Evolutionary conservation across 2,113 vertebrate genomes (phyloP).

Genomic region (Myiagra hebetior): DNA sequence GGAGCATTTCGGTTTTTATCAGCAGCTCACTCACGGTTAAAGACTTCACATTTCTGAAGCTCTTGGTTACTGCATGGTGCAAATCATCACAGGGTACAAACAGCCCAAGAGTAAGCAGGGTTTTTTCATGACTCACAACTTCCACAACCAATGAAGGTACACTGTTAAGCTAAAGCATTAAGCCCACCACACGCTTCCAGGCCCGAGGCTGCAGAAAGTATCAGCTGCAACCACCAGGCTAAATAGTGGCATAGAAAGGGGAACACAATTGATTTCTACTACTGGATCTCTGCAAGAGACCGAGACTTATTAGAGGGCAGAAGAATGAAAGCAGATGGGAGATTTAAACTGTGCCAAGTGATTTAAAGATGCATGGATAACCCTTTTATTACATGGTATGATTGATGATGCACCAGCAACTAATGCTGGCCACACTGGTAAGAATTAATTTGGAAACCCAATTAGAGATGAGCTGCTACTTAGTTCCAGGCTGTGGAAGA

Average conservation of each 20-base stretch:
- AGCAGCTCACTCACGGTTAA: background rate
- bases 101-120: background rate
- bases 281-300: conserved; percentile 23
- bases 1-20: background rate
- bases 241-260: background rate
- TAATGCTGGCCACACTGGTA: background rate
- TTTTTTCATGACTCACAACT: background rate
- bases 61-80: background rate
- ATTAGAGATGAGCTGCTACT: background rate
- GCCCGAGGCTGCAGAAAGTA: background rate
- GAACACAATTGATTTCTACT: background rate
- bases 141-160: background rate
- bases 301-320: conserved; percentile 6
- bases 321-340: conserved; percentile 63
- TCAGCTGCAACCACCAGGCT: background rate
- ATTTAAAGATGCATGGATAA: conserved; percentile 45
- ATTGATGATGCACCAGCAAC: conserved; percentile 13
- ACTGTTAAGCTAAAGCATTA: background rate
- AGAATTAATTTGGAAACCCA: conserved; percentile 13
- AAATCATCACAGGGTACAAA: background rate
- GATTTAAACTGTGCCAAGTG: conserved; percentile 45
- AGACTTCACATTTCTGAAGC: background rate
- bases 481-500: background rate
- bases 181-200: background rate
- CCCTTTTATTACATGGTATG: conserved; percentile 4